Percentiles rank a stretch among this genome's conserved stretches.
Evolutionary conservation across 2,888 invertebrate species (phyloP).

Genomic region (Drosophila meridionalis): DNA sequence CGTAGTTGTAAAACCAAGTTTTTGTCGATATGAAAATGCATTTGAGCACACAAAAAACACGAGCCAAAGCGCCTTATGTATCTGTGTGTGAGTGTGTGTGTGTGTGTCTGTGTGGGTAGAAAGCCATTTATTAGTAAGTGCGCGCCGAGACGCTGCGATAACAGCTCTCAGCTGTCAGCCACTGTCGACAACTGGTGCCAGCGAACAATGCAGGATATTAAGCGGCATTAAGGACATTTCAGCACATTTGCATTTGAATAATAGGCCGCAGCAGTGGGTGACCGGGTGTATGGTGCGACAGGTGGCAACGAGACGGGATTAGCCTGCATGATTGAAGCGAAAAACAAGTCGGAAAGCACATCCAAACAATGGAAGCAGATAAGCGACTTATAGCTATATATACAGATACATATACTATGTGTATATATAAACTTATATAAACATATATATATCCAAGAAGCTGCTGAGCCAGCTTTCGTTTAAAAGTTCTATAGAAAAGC

Average conservation of each 20-base stretch:
- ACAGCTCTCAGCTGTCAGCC: constrained; percentile 51
- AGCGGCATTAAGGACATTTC: constrained; percentile 80
- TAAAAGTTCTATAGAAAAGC: constrained; percentile 14
- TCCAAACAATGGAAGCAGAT: constrained; percentile 27
- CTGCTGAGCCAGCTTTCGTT: neutral
- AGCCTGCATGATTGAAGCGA: constrained; percentile 54
- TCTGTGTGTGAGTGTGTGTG: neutral
- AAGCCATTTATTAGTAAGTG: constrained; percentile 47
- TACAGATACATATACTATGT: neutral
- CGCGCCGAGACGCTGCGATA: constrained; percentile 36
- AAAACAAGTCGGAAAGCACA: constrained; percentile 25
- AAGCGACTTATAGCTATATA: neutral
- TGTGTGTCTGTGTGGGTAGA: constrained; percentile 10
- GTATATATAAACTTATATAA: neutral
- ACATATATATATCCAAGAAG: neutral
- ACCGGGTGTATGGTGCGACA: constrained; percentile 55
- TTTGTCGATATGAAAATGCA: constrained; percentile 77
- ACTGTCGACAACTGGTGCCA: constrained; percentile 35
- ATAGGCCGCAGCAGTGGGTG: constrained; percentile 10
- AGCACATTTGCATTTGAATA: constrained; percentile 66
- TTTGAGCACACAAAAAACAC: constrained; percentile 48
- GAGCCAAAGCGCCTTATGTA: constrained; percentile 29
- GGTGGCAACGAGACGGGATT: constrained; percentile 57
- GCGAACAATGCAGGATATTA: constrained; percentile 76
- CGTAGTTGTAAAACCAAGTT: constrained; percentile 68